Evolutionary conservation across 2,888 invertebrate species (phyloP), one percentile per base, ranked within the genome.

Genomic region (Catonia carolina): DNA sequence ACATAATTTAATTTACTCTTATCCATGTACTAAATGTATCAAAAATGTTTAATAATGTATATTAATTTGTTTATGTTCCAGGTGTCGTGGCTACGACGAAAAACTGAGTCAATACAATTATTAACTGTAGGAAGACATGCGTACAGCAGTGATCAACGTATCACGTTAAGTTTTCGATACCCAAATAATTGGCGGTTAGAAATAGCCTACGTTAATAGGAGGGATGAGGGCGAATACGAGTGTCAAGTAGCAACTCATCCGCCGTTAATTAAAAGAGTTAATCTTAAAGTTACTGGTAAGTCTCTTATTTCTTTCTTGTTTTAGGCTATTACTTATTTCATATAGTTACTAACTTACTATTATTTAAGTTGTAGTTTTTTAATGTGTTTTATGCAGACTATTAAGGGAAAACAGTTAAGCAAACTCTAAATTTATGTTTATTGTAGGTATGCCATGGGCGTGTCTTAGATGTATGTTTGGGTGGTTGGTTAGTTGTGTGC

Each of bases 191-290:
- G 80, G 78, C 74, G 81, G 63, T 72, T 83, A 61, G 78, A 78
- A 69, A 82, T 83, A 64, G 74, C 75, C 59, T 78, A 76, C 67
- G 78, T 80, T 59, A 77, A 76, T 42, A 74, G 77, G 57, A 72
- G 77, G 56, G 83, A 83, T 68, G 80, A 80, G 61, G 82, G 81
- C 10, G 71, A 79, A 49, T 82, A 82, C 71, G 79, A 81, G 69
- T 82, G 82, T 69, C 82, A 82, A 72, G 77, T 82, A 58, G 78
- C 81, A 52, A 81, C 81, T 20, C 81, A 81, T 71, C 81, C 81
- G 33, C 78, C 80, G 15, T 73, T 79, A 69, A 78, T 80, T 60
- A 78, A 79, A 69, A 76, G 76, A 67, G 78, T 80, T 67, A 76
- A 76, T 67, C 75, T 82, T 55, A 74, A 77, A 70, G 77, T 82